Conservation (phyloP, 1,140 invertebrate species). For the Tetragonula clypearis region DNA sequence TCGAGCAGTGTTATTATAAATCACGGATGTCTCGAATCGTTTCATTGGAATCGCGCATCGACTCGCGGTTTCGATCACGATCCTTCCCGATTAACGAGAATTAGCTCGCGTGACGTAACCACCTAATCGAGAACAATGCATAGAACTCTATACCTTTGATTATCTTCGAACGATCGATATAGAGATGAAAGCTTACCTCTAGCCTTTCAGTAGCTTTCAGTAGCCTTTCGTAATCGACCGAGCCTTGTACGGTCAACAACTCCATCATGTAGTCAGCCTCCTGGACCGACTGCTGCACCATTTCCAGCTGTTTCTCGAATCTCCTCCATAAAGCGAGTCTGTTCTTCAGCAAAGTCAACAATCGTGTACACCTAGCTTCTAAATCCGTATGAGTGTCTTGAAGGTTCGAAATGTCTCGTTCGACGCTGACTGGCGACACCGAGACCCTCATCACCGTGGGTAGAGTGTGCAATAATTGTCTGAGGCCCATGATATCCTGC, state of each 20-base stretch:
- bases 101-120: not conserved
- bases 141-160: not conserved
- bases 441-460: conserved; percentile 87
- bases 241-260: conserved; percentile 89
- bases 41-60: not conserved
- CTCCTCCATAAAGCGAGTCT: conserved; percentile 87
- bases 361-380: conserved; percentile 86
- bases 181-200: conserved; percentile 84
- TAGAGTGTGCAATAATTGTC: conserved; percentile 88
- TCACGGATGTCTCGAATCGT: conserved; percentile 17
- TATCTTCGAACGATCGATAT: not conserved
- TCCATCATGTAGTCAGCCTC: conserved; percentile 94
- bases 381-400: conserved; percentile 88
- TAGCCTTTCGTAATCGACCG: conserved; percentile 90
- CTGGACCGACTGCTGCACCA: conserved; percentile 89
- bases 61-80: not conserved
- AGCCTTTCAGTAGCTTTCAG: conserved; percentile 90
- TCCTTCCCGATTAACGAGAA: not conserved
- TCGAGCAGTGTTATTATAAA: not conserved
- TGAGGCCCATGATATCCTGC: conserved; percentile 88
- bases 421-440: conserved; percentile 88
- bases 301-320: conserved; percentile 88
- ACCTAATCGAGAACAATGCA: not conserved
- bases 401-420: conserved; percentile 88
- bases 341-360: conserved; percentile 85